Evolutionary conservation across 2,888 invertebrate genomes (phyloP), one percentile per base, ranked within the genome.

Genomic region (Lithodes maja): DNA sequence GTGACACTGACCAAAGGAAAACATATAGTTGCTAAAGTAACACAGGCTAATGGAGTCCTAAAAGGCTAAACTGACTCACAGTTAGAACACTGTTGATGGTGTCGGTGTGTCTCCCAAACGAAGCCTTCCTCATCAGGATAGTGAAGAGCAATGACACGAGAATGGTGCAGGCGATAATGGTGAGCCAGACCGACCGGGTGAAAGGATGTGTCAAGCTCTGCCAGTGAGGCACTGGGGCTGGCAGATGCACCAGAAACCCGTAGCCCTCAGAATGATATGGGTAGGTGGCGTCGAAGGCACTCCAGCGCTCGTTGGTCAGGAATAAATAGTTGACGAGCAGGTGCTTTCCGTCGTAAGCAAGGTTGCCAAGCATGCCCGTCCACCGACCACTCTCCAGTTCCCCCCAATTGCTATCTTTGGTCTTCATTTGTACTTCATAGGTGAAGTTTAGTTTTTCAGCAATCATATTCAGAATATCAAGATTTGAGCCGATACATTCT

Each of bases 291-390:
- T 91, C 91, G 61, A 91, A 91, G 53, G 68, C 80, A 54, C 68
- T 75, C 84, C 83, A 86, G 9, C 89, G 79, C 15, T 91, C 86
- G 75, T 85, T 69, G 71, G 83, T 89, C 2, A 90, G 17, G 9
- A 86, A 55, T 79, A 90, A 89, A 15, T 75, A 61, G 49, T 90
- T 90, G 69, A 87, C 69, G 52, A 78, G 74, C 2, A 90, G 49
- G 69, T 90, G 82, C 61, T 85, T 80, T 0, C 85, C 85, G 17
- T 85, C 78, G 80, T 91, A 87, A 9, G 17, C 77, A 5, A 91
- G 85, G 68, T 91, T 90, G 49, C 87, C 91, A 12, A 91, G 74
- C 88, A 91, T 86, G 12, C 91, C 91, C 53, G 79, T 91, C 91
- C 91, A 91, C 15, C 77, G 83, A 12, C 91, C 91, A 71, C 90